phyloP scores from a whole-genome alignment of 2,797 vertebrate genomes.

The Gadopsis bispinosus region DNA sequence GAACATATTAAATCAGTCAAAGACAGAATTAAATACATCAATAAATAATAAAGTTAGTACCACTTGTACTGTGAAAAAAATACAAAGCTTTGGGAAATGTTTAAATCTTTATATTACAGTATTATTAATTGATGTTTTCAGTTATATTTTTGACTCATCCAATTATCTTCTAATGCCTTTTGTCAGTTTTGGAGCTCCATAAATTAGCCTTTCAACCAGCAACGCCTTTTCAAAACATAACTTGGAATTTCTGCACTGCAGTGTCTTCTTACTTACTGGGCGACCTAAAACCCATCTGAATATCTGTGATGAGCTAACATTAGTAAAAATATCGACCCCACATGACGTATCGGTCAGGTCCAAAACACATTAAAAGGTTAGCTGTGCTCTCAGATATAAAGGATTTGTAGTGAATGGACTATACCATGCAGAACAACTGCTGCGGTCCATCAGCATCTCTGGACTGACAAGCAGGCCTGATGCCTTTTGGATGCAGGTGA shows the following conservation, averaged over 20 bases:
- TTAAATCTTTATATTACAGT: neutral
- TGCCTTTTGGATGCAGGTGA: neutral
- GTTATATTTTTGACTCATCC: neutral
- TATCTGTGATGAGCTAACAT: neutral
- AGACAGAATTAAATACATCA: neutral
- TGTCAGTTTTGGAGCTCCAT: neutral
- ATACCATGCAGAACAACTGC: neutral
- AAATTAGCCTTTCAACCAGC: neutral
- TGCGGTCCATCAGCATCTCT: neutral
- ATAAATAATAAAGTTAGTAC: neutral
- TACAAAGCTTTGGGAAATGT: neutral
- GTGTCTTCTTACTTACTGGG: neutral
- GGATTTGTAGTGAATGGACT: neutral
- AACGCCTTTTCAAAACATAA: neutral
- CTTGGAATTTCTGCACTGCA: neutral
- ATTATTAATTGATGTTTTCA: neutral
- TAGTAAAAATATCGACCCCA: too few relatives aligned
- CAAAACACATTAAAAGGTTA: neutral
- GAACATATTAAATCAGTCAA: neutral
- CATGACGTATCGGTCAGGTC: neutral
- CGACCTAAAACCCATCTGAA: neutral
- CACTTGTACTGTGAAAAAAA: neutral
- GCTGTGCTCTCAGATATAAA: neutral
- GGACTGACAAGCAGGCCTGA: neutral
- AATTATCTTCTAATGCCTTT: neutral